Evolutionary conservation across 1,140 invertebrate genomes (phyloP), one percentile per base, ranked within the genome.

Genomic region (Drosophila athabasca): DNA sequence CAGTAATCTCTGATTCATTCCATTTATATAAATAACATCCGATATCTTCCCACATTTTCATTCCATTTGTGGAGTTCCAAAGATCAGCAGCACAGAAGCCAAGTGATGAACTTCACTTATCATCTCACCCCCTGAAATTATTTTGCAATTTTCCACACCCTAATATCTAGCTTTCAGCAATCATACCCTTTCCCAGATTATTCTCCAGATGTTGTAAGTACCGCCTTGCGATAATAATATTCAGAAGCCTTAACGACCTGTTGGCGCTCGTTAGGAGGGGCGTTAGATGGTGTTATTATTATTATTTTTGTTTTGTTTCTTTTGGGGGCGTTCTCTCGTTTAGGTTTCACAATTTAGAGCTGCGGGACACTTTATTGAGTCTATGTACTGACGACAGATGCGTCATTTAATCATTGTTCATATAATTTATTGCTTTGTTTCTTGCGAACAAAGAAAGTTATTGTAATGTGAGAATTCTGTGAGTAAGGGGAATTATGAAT

Each of bases 381-480:
- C 35, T 43, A 46, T 15, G 31, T 55, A 35, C n/a, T 19, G 35
- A 19, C 8, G 22, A 24, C 51, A 68, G 26, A 50, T 68, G 64
- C 26, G 51, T 69, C 67, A 69, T 58, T 31, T 43, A 31, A 54
- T 19, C 9, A 39, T 39, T 55, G 31, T 43, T 1, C 15, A 11
- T 15, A 43, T 35, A 58, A 26, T 44, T 50, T 35, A 57, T 13
- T 69, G 24, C 5, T 43, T 69, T 70, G 49, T 9, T 43, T 31
- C 9, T 4, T 1, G 11, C 11, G 22, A 44, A 70, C 67, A 70
- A 70, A 50, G 67, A 70, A 70, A 69, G 67, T 70, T 69, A 58
- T 69, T 70, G 52, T 69, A 69, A 50, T 31, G 35, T 39, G 11
- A 68, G 35, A 41, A 67, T 43, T 46, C 8, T 24, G 7, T 8